These are phyloP conservation scores for Diphyllodes magnificus DNA, from an alignment of 2,113 vertebrate species.

Conservation along the genomic window DNA sequence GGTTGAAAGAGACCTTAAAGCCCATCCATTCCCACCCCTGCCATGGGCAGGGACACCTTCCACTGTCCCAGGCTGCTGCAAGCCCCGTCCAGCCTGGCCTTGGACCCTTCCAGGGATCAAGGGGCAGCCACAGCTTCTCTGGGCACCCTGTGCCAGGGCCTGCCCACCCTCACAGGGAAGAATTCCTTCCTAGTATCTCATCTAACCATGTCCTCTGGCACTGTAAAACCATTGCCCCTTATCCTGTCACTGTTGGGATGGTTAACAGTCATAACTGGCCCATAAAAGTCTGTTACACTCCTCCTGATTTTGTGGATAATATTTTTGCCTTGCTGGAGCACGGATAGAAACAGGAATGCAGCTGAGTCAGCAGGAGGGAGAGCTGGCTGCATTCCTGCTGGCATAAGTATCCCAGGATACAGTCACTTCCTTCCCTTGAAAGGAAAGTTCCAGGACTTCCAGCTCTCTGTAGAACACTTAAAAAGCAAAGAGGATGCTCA, in stretches of 20 bases:
- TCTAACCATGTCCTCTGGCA: background rate
- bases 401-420: rapidly evolving
- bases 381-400: background rate
- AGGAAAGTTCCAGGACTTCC: background rate
- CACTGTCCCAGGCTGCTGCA: background rate
- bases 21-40: background rate
- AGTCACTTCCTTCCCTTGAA: background rate
- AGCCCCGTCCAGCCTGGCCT: background rate
- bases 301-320: background rate
- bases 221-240: background rate
- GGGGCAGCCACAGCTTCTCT: background rate
- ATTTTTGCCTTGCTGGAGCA: rapidly evolving
- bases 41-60: background rate
- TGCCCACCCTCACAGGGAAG: rapidly evolving
- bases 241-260: background rate
- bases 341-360: background rate
- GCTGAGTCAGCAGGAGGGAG: background rate
- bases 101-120: background rate
- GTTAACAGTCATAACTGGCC: background rate
- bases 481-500: background rate
- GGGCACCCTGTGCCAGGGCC: background rate
- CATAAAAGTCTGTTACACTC: rapidly evolving
- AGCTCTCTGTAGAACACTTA: background rate
- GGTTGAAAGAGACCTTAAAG: background rate
- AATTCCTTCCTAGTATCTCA: background rate